Evolutionary conservation across 2,888 invertebrate genomes (phyloP).

Genomic region (Eutolmus rufibarbis): DNA sequence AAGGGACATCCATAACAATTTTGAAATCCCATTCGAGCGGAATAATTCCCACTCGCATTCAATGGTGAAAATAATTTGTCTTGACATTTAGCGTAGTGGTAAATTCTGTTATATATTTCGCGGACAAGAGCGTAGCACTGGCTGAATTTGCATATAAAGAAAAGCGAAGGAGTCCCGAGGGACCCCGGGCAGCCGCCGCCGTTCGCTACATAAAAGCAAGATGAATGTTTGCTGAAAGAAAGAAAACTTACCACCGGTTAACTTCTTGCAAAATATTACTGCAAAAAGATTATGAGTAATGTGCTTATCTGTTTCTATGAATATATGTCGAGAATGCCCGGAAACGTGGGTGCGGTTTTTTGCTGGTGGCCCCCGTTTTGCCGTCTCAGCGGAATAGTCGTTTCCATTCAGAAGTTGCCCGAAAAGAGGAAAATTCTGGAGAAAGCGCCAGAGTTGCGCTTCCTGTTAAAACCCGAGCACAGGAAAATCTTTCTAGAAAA

Average conservation of each 20-base stretch:
- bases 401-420: not conserved
- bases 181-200: not conserved
- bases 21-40: not conserved
- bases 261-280: slow-evolving; percentile 20
- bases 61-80: slow-evolving; percentile 29
- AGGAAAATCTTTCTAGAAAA: not conserved
- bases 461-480: not conserved
- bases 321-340: not conserved
- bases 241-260: slow-evolving; percentile 32
- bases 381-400: slow-evolving; percentile 12
- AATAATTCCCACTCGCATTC: slow-evolving; percentile 23
- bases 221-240: slow-evolving; percentile 35
- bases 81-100: slow-evolving; percentile 26
- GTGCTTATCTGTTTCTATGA: slow-evolving; percentile 16
- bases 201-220: slow-evolving; percentile 2
- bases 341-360: not conserved
- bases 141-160: slow-evolving; percentile 20
- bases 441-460: not conserved
- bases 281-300: slow-evolving; percentile 33
- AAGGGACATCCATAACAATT: not conserved
- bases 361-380: not conserved
- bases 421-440: not conserved
- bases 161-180: not conserved
- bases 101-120: slow-evolving; percentile 25
- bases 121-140: not conserved